Percentiles rank a stretch among this genome's conserved stretches.
These are phyloP conservation scores for Lepidocyrtinus sp. DNA, from an alignment of 2,888 invertebrate species.

Conservation along the genomic window DNA sequence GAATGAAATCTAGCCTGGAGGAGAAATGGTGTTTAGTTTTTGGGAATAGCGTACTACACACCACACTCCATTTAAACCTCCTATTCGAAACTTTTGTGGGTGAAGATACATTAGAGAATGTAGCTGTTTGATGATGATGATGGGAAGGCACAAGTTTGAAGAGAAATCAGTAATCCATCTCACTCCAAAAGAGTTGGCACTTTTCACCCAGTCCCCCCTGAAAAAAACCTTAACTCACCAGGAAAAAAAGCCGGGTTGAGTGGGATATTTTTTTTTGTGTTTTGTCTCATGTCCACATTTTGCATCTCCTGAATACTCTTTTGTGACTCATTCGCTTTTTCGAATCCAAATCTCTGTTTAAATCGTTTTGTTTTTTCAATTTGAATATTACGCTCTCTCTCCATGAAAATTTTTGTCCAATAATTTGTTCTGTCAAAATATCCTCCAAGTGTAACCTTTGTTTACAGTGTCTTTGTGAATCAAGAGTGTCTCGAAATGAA, in stretches of 20 bases:
- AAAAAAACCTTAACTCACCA: constrained; percentile 33
- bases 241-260: constrained; percentile 46
- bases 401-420: background rate
- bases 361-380: constrained; percentile 6
- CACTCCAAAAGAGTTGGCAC: constrained; percentile 60
- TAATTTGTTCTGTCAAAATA: background rate
- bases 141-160: constrained; percentile 34
- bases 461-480: background rate
- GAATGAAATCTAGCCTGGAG: no score
- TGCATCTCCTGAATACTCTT: constrained; percentile 26
- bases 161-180: constrained; percentile 59
- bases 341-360: background rate
- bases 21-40: no score
- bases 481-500: background rate
- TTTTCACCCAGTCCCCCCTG: constrained; percentile 53
- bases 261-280: constrained; percentile 38
- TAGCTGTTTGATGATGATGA: constrained; percentile 43
- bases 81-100: background rate
- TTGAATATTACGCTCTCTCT: background rate
- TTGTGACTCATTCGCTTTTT: constrained; percentile 3
- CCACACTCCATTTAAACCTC: no score
- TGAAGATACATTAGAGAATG: background rate
- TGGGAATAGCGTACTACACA: no score
- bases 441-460: background rate
- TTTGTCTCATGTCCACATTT: constrained; percentile 7